Base-by-base conservation (phyloP, 2,888 invertebrate species). In the Halictus ligatus region DNA sequence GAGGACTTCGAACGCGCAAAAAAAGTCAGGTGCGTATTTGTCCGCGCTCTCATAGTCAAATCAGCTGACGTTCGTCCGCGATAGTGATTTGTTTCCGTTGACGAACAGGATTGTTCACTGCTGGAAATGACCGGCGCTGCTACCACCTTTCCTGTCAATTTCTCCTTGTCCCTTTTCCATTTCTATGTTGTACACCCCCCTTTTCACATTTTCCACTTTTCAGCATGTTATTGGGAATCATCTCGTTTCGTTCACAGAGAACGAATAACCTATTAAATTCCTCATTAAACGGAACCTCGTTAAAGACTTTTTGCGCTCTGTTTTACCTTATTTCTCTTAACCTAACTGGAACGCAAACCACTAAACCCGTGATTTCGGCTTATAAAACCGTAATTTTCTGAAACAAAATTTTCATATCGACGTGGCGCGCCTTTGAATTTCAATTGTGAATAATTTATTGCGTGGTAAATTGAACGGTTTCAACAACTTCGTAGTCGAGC, bases 311-410 rank as follows among this genome's bases (percentile, higher is more conserved):
- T 12, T 46, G 21, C 43, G 54, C 40, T 86, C 54, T n/a, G 69
- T 50, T 77, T 78, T 25, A 54, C 72, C 74, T 84, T 87, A 91
- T 90, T 89, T 87, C 85, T 83, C 85, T 91, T 90, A 90, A 91
- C 89, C 89, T 90, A 87, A 43, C 80, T 78, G 60, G 35, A 60
- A 73, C 35, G 73, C 18, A 58, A 77, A 74, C 58, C 67, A 21
- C 60, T 60, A 18, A 74, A 58, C 15, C 15, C 67, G 40, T 35
- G 58, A 69, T 74, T 12, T 15, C 43, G 76, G 5, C 25, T 73
- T 76, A 29, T 35, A 25, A 43, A 75, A 72, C 64, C 25, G n/a
- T 13, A 72, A 25, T 54, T 80, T 75, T 10, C 13, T 60, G 54
- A 75, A 54, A 60, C 40, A 60, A 73, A 81, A 75, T 46, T 25